Conservation (phyloP, 2,888 invertebrate species). For the Drepana falcataria region DNA sequence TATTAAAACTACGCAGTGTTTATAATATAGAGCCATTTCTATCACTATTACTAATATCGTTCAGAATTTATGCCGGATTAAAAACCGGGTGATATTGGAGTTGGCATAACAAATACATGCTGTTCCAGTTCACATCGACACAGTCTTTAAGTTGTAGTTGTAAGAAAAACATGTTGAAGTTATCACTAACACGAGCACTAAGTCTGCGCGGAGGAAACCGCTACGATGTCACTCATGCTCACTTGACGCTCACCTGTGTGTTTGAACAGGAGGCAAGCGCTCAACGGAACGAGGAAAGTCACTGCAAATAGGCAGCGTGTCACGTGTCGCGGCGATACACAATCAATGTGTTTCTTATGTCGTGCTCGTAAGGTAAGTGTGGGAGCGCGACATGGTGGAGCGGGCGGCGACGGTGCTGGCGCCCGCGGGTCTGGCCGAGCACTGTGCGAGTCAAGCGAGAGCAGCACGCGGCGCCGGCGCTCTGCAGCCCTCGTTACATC, state of each 20-base stretch:
- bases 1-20: constrained; percentile 53
- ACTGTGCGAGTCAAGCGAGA: constrained; percentile 53
- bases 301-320: constrained; percentile 12
- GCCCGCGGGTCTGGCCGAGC: constrained; percentile 67
- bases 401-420: constrained; percentile 49
- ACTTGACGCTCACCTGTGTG: constrained; percentile 21
- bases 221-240: constrained; percentile 46
- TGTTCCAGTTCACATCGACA: constrained; percentile 44
- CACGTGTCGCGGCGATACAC: constrained; percentile 27
- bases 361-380: constrained; percentile 16
- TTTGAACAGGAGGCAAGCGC: constrained; percentile 12
- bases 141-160: constrained; percentile 36
- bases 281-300: constrained; percentile 4
- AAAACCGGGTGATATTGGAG: constrained; percentile 52
- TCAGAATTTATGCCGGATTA: constrained; percentile 53
- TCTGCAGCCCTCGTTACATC: constrained; percentile 56
- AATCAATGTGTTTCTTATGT: constrained; percentile 17
- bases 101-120: constrained; percentile 44
- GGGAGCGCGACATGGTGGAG: constrained; percentile 20
- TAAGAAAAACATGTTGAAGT: constrained; percentile 54
- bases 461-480: constrained; percentile 70
- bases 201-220: constrained; percentile 36
- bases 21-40: constrained; percentile 61
- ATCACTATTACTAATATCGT: constrained; percentile 12
- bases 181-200: constrained; percentile 50